Evolutionary conservation across 2,797 vertebrate genomes (phyloP), one percentile per base, ranked within the genome.

Genomic region (Fringilla coelebs): DNA sequence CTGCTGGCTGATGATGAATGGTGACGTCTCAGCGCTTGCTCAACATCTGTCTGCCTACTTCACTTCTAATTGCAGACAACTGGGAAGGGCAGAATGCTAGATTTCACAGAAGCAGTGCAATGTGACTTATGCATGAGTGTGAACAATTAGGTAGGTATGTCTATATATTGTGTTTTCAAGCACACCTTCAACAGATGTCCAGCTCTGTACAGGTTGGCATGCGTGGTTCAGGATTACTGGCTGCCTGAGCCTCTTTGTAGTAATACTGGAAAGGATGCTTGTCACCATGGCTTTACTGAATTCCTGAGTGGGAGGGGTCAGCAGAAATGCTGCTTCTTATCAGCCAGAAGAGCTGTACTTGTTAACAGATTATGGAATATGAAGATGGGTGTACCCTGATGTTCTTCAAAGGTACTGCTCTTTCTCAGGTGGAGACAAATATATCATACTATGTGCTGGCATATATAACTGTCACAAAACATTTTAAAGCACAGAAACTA

Each of bases 41-140:
- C 88, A 96, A 93, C 88, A 93, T 94, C 95, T 96, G 90, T 76
- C 91, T 95, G 66, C 55, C 88, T 90, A 21, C 86, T 94, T 90
- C 58, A 12, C 60, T 89, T 74, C 88, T 90, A 93, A 88, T 88
- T 94, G 81, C 90, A 71, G 82, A 90, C 94, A 90, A 88, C 48
- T 78, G 83, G 63, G 66, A 80, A 62, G 55, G 55, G 29, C 19
- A 62, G 19, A 38, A 72, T 0, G 17, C 41, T 89, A 34, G 60
- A 60, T 94, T 94, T 84, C 83, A 89, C 73, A 6, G 29, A 7
- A 87, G 57, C 55, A 34, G 22, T 38, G 43, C 41, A 80, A 88
- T 2, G 36, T 89, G 85, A 86, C 76, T 62, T 65, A 17, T 40
- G 31, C 16, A 58, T 10, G 61, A 68, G 32, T 52, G 31, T 72